Base-by-base conservation (phyloP, 2,888 invertebrate species). In the Hecatera dysodea region DNA sequence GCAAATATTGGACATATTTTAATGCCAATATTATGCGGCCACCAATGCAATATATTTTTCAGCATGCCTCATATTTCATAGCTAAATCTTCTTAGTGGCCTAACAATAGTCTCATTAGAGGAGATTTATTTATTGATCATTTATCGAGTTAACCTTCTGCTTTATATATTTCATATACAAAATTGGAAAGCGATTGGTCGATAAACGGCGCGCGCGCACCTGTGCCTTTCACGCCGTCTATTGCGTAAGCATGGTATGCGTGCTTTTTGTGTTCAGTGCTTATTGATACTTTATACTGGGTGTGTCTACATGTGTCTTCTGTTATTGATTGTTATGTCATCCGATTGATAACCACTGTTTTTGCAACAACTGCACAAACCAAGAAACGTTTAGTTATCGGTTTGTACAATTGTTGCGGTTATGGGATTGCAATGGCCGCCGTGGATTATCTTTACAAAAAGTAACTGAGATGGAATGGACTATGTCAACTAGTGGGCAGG, bases 101-200 rank as follows among this genome's bases (percentile, higher is more conserved):
- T 5, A 39, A 5, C 15, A 15, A 39, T 15, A 44, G 44, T 44
- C 44, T 19, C 1, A 19, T 44, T 44, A 44, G 19, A 19, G 3
- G 8, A 44, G 44, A 27, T 50, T n/a, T n/a, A n/a, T n/a, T n/a
- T n/a, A n/a, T n/a, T 17, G 19, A 57, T 42, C 11, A 22, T 19
- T 8, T 15, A n/a, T 12, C 24, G 24, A 29, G 2, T 66, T 57
- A 48, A 46, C 72, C 79, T 79, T 81, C 82, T 79, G 72, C n/a
- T n/a, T 33, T 24, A 48, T 63, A 46, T 64, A 29, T 81, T 50
- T 67, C 46, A 9, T 17, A 52, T 52, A 73, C 55, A 67, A 80
- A 85, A 87, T 83, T 87, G 84, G 87, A 87, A 87, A 87, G 87
- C 78, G 75, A 80, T 85, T 79, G 75, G 77, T 68, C 72, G 83